A percentile compares a stretch with the other conserved stretches of the same genome.
These are phyloP conservation scores for Drosophila percnosoma DNA, from an alignment of 2,888 invertebrate genomes.

Conservation along the genomic window DNA sequence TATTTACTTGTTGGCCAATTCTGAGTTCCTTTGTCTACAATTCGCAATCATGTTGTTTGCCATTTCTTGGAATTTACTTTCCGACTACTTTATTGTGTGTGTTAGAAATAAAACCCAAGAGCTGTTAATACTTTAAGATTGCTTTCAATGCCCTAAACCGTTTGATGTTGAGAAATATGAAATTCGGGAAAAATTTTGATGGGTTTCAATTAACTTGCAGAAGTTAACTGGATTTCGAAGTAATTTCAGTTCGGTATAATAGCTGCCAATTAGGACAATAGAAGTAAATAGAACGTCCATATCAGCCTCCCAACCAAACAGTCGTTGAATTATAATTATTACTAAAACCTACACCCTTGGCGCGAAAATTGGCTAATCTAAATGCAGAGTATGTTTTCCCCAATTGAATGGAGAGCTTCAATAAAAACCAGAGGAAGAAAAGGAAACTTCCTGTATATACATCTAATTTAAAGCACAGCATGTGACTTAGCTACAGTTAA, in stretches of 20 bases:
- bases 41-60: slow-evolving; percentile 17
- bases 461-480: slow-evolving; percentile 48
- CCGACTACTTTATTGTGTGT: neutral
- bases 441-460: slow-evolving; percentile 1
- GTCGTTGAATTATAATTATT: slow-evolving; percentile 15
- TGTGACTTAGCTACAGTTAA: slow-evolving; percentile 46
- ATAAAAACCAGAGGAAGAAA: neutral
- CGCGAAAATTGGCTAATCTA: slow-evolving; percentile 18
- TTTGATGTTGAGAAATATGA: neutral
- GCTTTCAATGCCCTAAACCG: slow-evolving; percentile 4
- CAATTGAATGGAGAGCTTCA: slow-evolving; percentile 4
- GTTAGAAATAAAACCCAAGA: neutral
- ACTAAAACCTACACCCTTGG: neutral
- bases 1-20: slow-evolving; percentile 1
- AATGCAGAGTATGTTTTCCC: slow-evolving; percentile 26
- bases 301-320: neutral
- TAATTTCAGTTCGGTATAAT: slow-evolving; percentile 15
- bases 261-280: slow-evolving; percentile 18
- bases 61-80: slow-evolving; percentile 1
- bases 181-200: neutral
- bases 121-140: slow-evolving; percentile 31
- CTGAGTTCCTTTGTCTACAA: slow-evolving; percentile 28
- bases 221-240: slow-evolving; percentile 1
- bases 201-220: slow-evolving; percentile 17
- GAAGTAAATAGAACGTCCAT: neutral